Base-by-base conservation (phyloP, 2,888 invertebrate species). In the Mylabris sibirica region DNA sequence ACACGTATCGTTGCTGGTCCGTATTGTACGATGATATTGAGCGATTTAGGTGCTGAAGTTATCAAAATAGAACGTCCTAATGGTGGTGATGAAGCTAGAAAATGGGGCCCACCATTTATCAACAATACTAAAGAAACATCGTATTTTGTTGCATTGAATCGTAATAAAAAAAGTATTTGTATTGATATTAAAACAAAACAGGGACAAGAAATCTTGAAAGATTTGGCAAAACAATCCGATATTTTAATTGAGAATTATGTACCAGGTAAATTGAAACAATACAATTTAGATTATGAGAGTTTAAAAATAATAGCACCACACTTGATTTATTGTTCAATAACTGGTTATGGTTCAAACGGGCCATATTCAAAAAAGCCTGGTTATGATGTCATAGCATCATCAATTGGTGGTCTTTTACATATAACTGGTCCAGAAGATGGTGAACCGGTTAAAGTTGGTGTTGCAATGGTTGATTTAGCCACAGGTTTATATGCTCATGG, bases 401-500 rank as follows among this genome's bases (percentile, higher is more conserved):
- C 97, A 0, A 88, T 96, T 77, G 98, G 97, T 3, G 98, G 99
- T 0, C 86, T 98, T 0, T 79, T 98, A 26, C 91, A 96, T 80
- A 92, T 95, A 26, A 99, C 99, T 0, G 99, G 99, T 0, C 91
- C 94, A 61, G 87, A 87, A 75, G 86, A 91, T 77, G 96, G 97
- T 0, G 91, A 91, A 53, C 98, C 98, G 0, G 93, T 93, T 71
- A 97, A 98, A 85, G 91, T 93, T 14, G 98, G 98, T 12, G 95
- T 98, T 0, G 96, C 98, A 0, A 90, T 97, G 77, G 97, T 96
- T 0, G 98, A 99, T 84, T 79, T 98, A 64, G 92, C 96, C 0
- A 98, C 98, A 0, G 98, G 98, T 0, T 87, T 99, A 3, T 98
- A 96, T 83, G 96, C 97, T 0, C 96, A 97, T 82, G 97, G 97